Base-by-base conservation (phyloP, 1,140 invertebrate genomes). In the Rhopalosiphum maidis region DNA sequence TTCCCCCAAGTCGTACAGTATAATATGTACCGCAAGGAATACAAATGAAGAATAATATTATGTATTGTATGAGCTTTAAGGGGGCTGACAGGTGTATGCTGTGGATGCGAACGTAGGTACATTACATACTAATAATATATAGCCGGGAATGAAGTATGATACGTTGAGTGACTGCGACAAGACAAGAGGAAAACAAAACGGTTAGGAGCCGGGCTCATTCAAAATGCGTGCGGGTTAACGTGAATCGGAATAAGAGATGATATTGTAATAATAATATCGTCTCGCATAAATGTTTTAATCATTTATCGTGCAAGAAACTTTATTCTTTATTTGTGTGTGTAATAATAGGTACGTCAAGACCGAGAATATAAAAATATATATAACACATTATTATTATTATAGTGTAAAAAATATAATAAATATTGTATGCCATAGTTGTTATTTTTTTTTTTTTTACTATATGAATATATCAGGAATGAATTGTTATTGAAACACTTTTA, bases 171-270 rank as follows among this genome's bases (percentile, higher is more conserved):
- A 91, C 68, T 91, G 43, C 15, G 41, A 83, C 90, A 83, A 30
- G 90, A 35, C 46, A 91, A 41, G 90, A 46, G 43, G n/a, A 91
- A 91, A 68, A 91, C 68, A 83, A 91, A 82, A 91, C 68, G 68
- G 43, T 91, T 82, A 83, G 46, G 46, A 83, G 30, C 60, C 60
- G 68, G 43, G 68, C 46, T 82, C 68, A 83, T 91, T 91, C 68
- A 48, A 48, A 91, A 51, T 82, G 68, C n/a, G 48, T n/a, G 68
- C 60, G 43, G 43, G 90, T 77, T 35, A 77, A 91, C 68, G 90
- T 48, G 82, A 91, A 91, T 83, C 30, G 25, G 68, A 37, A 91
- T 48, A 60, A 35, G 68, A 77, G 43, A 91, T 77, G 90, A 68
- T 83, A 68, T 41, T 54, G 51, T 91, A 91, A 46, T 48, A 51